Evolutionary conservation across 1,140 invertebrate genomes (phyloP).

Genomic region (Cydia amplana): DNA sequence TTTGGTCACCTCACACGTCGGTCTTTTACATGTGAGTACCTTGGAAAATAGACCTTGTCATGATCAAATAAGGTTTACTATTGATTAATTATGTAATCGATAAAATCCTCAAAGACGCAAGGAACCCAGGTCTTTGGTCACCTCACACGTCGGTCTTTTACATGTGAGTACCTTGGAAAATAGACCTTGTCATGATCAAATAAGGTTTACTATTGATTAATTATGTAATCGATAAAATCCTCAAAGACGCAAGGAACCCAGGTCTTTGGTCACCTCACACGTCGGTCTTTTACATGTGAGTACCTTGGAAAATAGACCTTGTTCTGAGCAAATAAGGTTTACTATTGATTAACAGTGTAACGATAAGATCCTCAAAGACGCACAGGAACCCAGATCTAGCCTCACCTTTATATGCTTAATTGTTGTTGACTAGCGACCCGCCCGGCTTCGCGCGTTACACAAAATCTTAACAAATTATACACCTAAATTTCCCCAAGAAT

Average conservation of each 20-base stretch:
- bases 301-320: not conserved
- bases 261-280: conserved; percentile 84
- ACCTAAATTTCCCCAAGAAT: too few relatives aligned
- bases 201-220: conserved; percentile 67
- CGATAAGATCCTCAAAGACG: conserved; percentile 80
- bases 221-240: conserved; percentile 28
- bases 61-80: conserved; percentile 66
- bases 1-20: too few relatives aligned
- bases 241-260: conserved; percentile 94
- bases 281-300: conserved; percentile 82
- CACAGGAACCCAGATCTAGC: conserved; percentile 86
- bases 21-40: too few relatives aligned
- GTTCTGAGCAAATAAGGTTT: conserved; percentile 66
- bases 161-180: conserved; percentile 68
- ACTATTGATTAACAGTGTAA: too few relatives aligned
- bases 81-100: conserved; percentile 11
- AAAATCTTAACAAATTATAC: too few relatives aligned
- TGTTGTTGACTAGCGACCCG: too few relatives aligned
- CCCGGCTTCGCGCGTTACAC: too few relatives aligned
- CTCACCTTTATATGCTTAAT: too few relatives aligned
- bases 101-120: too few relatives aligned
- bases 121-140: too few relatives aligned
- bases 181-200: too few relatives aligned
- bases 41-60: too few relatives aligned
- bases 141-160: conserved; percentile 66